Conservation (phyloP, 2,113 vertebrate species). For the Phasianus colchicus region DNA sequence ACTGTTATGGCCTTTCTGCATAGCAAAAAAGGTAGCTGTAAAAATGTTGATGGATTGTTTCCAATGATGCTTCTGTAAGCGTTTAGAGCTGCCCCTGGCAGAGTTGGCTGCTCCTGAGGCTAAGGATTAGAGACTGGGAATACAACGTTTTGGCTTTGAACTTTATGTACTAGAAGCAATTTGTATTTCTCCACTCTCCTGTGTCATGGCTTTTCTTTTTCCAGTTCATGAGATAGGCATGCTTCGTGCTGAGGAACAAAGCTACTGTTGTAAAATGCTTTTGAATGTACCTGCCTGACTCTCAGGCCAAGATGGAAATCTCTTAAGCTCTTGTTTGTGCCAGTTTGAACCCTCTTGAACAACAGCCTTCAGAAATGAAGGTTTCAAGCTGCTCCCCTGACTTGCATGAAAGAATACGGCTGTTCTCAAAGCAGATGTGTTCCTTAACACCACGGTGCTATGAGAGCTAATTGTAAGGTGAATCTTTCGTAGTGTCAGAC, state of each 20-base stretch:
- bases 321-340: neutral
- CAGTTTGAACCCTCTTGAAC: neutral
- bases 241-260: constrained; percentile 27
- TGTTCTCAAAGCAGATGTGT: neutral
- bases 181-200: constrained; percentile 41
- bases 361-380: neutral
- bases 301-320: constrained; percentile 16
- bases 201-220: constrained; percentile 65
- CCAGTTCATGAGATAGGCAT: constrained; percentile 51
- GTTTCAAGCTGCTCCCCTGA: neutral
- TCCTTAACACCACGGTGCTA: neutral
- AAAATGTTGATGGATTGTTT: constrained; percentile 35
- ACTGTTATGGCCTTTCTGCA: neutral
- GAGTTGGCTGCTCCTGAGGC: constrained; percentile 13
- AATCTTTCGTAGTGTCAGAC: neutral
- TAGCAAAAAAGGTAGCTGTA: constrained; percentile 21
- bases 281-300: constrained; percentile 38
- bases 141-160: constrained; percentile 51
- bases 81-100: constrained; percentile 24
- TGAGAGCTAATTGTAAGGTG: neutral
- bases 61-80: constrained; percentile 5
- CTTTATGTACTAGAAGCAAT: constrained; percentile 39
- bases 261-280: constrained; percentile 35
- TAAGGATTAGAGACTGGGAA: neutral
- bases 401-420: neutral